Evolutionary conservation across 2,797 vertebrate species (phyloP).

Genomic region (Coilia nasus): DNA sequence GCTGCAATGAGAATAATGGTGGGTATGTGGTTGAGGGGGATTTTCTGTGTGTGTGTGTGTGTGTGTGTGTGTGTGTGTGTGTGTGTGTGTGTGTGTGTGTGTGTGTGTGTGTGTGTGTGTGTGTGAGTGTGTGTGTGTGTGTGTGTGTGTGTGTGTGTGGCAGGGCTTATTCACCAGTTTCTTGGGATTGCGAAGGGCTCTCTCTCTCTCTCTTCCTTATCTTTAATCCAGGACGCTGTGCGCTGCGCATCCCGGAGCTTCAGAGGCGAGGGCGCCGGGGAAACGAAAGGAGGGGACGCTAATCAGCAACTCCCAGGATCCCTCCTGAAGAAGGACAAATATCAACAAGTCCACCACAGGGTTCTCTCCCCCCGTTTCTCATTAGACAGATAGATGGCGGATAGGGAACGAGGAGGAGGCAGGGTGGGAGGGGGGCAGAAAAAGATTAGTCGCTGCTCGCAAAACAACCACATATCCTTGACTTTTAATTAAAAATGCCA

Average conservation of each 20-base stretch:
- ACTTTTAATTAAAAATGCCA: slow-evolving; percentile 87
- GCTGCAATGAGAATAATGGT: background rate
- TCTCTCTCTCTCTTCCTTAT: slow-evolving; percentile 62
- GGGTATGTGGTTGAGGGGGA: background rate
- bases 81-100: too few species aligned
- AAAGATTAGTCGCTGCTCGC: slow-evolving; percentile 78
- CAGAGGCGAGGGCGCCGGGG: slow-evolving; percentile 43
- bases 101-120: slow-evolving; percentile 4
- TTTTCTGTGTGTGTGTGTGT: too few species aligned
- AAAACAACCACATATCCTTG: slow-evolving; percentile 82
- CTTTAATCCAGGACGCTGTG: slow-evolving; percentile 55
- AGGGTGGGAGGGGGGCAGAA: slow-evolving; percentile 72
- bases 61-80: background rate
- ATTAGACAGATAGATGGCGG: slow-evolving; percentile 81
- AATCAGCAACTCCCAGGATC: slow-evolving; percentile 73
- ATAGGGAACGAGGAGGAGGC: slow-evolving; percentile 70
- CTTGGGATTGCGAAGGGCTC: background rate
- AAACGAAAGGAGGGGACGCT: slow-evolving; percentile 50
- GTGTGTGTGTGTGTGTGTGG: background rate
- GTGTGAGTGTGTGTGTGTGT: background rate
- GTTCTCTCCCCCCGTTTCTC: slow-evolving; percentile 65
- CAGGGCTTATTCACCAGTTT: background rate
- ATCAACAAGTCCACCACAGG: slow-evolving; percentile 76
- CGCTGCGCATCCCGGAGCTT: slow-evolving; percentile 58
- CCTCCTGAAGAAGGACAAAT: slow-evolving; percentile 73